Base-by-base conservation (phyloP, 2,797 vertebrate species). In the Acanthurus lineatus region DNA sequence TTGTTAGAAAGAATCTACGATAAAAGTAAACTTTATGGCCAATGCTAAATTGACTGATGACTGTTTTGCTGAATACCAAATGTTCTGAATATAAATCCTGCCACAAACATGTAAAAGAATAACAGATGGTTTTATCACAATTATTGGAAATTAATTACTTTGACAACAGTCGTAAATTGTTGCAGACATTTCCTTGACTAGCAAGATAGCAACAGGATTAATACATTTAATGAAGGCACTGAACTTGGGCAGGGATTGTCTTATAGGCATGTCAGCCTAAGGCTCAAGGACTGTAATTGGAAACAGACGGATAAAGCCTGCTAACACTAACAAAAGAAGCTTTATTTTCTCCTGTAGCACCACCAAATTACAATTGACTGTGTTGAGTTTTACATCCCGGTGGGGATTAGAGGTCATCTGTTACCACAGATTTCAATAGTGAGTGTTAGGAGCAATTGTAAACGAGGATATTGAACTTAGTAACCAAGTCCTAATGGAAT, bases 341-440 rank as follows among this genome's bases (percentile, higher is more conserved):
- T 81, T 72, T 62, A 40, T 84, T 83, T 81, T 80, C 80, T 51
- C 69, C 74, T 70, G 61, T 65, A 57, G 69, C 17, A 63, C 65
- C 72, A 80, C 73, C 70, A 90, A 88, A 86, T 88, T 88, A 85
- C 73, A 91, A 86, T 84, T 81, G 83, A 86, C 87, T 77, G 69
- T 64, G 73, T 76, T 63, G 59, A 54, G 58, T 84, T 68, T 79
- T 75, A 84, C 62, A 69, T 77, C 69, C 77, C 71, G 57, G 75
- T 19, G 47, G 77, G 82, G 76, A 87, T 77, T 78, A 81, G 58
- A 86, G 88, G 85, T 92, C 80, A 81, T 88, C 86, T 83, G 78
- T 89, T 86, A 83, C 73, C 58, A 61, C 57, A 38, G 67, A 72
- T 79, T 88, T 79, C 76, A 83, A 75, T 72, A 52, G 75, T 47